A percentile compares a stretch with the other conserved stretches of the same genome.
phyloP scores from a whole-genome alignment of 2,797 vertebrate genomes.

The Pachyuromys duprasi region DNA sequence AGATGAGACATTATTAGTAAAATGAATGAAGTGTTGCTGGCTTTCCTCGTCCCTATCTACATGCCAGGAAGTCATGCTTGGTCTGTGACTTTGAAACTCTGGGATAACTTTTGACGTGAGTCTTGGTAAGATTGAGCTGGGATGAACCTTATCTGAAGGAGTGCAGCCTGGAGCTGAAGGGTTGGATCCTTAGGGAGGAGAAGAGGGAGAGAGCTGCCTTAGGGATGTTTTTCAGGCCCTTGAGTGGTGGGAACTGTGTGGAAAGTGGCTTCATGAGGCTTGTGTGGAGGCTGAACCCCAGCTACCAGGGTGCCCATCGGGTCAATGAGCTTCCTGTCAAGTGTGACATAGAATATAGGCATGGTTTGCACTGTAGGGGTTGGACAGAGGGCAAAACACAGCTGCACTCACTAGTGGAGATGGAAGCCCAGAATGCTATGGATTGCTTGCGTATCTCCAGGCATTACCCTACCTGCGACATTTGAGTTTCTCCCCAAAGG shows the following conservation, averaged over 20 bases:
- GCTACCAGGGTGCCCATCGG: neutral
- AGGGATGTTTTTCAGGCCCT: neutral
- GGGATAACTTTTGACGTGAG: neutral
- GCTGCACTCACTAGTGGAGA: neutral
- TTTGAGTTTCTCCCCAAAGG: neutral
- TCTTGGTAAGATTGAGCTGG: neutral
- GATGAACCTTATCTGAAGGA: neutral
- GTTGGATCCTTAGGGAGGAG: neutral
- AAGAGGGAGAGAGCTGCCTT: neutral
- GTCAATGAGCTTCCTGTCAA: neutral
- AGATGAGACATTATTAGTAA: neutral
- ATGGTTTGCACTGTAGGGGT: neutral
- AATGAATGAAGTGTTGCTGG: neutral
- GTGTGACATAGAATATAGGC: neutral
- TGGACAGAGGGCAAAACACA: neutral
- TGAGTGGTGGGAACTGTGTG: neutral
- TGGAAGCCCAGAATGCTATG: neutral
- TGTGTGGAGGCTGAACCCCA: too few species aligned
- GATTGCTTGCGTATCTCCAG: neutral
- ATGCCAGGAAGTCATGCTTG: neutral
- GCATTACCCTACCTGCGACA: fast-evolving
- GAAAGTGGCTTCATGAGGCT: neutral
- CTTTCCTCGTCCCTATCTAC: neutral
- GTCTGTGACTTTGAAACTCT: neutral
- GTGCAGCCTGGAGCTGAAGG: neutral